Conservation (phyloP, 2,113 vertebrate genomes). For the Laticauda colubrina region DNA sequence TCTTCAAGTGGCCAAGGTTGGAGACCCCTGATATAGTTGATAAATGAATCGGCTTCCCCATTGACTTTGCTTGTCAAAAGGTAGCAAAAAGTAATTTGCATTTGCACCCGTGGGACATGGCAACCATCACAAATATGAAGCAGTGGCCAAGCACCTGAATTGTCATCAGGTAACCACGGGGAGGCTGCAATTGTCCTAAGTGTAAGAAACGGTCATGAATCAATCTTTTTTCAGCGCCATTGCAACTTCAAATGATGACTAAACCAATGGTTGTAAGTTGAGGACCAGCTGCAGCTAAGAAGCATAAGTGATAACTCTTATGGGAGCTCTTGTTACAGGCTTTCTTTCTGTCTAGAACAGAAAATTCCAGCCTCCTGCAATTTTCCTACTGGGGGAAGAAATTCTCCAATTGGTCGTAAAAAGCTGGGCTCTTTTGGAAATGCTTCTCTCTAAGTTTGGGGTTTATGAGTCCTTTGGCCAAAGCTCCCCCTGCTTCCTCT, state of each 20-base stretch:
- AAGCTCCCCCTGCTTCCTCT: slow-evolving; percentile 17
- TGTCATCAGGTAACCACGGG: no score
- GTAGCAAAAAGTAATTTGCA: no score
- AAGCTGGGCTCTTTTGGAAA: slow-evolving; percentile 16
- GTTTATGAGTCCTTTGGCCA: slow-evolving; percentile 31
- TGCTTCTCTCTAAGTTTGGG: background rate
- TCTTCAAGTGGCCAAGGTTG: no score
- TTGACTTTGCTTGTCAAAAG: no score
- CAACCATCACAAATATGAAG: no score
- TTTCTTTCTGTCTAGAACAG: background rate
- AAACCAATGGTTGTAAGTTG: background rate
- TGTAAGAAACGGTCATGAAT: no score
- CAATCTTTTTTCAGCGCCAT: background rate
- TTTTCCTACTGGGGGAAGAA: background rate
- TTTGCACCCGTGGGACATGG: no score
- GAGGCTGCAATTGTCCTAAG: no score
- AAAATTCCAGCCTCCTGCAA: background rate
- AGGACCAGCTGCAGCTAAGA: background rate
- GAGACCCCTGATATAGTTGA: no score
- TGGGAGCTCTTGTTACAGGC: background rate
- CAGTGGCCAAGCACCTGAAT: no score
- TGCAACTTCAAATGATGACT: background rate
- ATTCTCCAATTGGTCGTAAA: background rate
- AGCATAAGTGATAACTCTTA: background rate
- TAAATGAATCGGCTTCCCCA: no score